Evolutionary conservation across 2,797 vertebrate species (phyloP), one percentile per base, ranked within the genome.

Genomic region (Bradypus variegatus): DNA sequence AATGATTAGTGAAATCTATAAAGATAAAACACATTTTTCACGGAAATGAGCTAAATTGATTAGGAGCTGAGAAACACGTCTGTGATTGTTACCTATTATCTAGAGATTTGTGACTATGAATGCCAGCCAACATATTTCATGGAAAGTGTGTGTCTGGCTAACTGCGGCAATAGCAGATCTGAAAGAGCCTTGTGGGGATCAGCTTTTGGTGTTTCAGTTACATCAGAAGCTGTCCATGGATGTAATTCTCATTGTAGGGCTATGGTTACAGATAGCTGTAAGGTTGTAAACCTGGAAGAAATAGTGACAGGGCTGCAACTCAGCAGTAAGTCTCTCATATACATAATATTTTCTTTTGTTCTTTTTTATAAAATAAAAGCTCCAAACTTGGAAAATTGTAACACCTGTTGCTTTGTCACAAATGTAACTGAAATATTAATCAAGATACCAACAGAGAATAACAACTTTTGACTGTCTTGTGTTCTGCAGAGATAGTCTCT

Each of bases 351-450:
- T 90, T 90, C 48, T 90, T 90, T 76, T 3, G 12, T 94, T 89
- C n/a, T 53, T 91, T 92, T 90, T 86, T n/a, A 45, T 45, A 45
- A 23, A 95, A 87, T 62, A 75, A 79, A 89, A 19, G 55, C 84
- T 91, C 88, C 86, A 93, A 19, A 91, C 55, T 95, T 95, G 60
- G 6, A 62, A 95, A 94, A 85, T 92, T 92, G 36, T 92, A 90
- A 78, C 88, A 94, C 93, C 87, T 95, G 93, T 70, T 70, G 83
- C 87, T 96, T 96, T 95, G 8, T 95, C 60, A 50, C 70, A 94
- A 85, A 27, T 64, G 80, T 91, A 87, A 25, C 48, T 88, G 75
- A 96, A 95, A 96, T 95, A 93, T 94, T 92, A 94, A 95, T 95
- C 29, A 79, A 84, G 64, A 55, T 38, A 65, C 55, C 55, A 77